Conservation (phyloP, 2,113 vertebrate genomes). For the Odocoileus hemionus region DNA sequence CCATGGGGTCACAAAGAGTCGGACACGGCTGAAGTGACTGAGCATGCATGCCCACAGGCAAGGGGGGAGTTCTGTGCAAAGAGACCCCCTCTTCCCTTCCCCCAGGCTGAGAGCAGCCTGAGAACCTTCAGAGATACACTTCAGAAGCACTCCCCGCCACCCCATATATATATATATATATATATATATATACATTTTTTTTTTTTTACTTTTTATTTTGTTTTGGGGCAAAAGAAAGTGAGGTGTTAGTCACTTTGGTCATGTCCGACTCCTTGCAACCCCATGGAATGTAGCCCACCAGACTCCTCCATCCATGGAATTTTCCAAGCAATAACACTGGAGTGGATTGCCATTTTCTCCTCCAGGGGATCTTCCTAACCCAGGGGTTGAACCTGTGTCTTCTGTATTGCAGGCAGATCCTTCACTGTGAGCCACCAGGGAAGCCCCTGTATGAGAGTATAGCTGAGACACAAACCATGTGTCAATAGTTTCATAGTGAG, state of each 20-base stretch:
- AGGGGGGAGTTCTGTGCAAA: background rate
- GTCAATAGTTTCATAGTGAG: background rate
- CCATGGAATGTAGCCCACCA: background rate
- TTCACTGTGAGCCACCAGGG: background rate
- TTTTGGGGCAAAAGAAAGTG: background rate
- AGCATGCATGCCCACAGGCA: background rate
- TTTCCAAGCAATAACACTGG: background rate
- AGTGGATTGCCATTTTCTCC: background rate
- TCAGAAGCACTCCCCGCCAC: background rate
- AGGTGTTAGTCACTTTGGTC: background rate
- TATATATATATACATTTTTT: no score
- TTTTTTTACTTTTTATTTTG: background rate
- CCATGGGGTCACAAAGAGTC: background rate
- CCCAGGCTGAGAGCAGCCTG: background rate
- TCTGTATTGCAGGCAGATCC: background rate
- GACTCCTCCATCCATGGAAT: background rate
- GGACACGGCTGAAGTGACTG: background rate
- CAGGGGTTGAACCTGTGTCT: background rate
- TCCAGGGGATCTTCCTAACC: background rate
- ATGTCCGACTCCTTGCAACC: accelerated
- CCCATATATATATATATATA: background rate
- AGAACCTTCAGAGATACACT: background rate
- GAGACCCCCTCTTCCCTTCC: background rate
- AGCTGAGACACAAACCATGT: background rate
- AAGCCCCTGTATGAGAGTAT: background rate